Base-by-base conservation (phyloP, 2,113 vertebrate genomes). In the Nerophis ophidion region DNA sequence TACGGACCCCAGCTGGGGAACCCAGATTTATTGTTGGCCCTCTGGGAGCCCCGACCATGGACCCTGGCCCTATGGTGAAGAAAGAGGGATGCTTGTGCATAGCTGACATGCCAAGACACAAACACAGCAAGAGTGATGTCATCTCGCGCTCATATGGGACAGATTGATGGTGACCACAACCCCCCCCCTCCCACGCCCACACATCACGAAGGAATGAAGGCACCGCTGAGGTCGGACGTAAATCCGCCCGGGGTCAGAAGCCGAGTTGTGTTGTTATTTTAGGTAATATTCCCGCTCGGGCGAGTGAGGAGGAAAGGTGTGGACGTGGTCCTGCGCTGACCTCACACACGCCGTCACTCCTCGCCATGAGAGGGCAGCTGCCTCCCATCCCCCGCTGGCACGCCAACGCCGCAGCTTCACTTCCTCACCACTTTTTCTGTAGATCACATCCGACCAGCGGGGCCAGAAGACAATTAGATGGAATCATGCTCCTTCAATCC, bases 131-230 rank as follows among this genome's bases (percentile, higher is more conserved):
- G 49, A 5, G 60, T 57, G 61, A 19, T 1, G 58, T 79, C 70
- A 64, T 74, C 45, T 26, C 84, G 83, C 81, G 71, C 77, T 76
- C 90, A 90, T 84, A 66, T 72, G 81, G 88, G 82, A 86, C 75
- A 79, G 66, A 89, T 90, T 89, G 84, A 63, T 45, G 55, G 61
- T 72, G 87, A 81, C 81, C 82, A 74, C 86, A 87, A 77, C 57
- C 45, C 58, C 75, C 79, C 75, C 80, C 77, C 71, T 76, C 81
- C 79, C 73, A 66, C 71, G 80, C 80, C 77, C 80, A 83, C 84
- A 86, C 88, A 88, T 71, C 62, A 60, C 60, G 82, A 65, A 64
- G 65, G 42, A 63, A 64, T 66, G 79, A 75, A 65, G 19, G 36
- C 70, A 38, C 66, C 40, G 3, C 73, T 71, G 61, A 68, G 63